phyloP scores from a whole-genome alignment of 1,140 invertebrate genomes.

The Diorhabda carinulata region DNA sequence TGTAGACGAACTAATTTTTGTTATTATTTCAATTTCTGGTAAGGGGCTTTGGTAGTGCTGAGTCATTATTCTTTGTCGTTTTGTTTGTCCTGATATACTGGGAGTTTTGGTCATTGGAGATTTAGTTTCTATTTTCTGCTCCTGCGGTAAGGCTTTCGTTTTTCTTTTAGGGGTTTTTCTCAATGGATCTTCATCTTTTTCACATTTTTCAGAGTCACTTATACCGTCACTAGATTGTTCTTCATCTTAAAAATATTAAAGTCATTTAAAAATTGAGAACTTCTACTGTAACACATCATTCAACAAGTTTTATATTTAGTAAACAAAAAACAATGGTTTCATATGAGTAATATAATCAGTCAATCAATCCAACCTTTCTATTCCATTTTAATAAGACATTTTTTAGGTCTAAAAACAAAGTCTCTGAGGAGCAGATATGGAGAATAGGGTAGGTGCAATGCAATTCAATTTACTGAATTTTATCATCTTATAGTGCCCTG shows the following conservation, averaged over 20 bases:
- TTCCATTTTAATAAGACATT: no score
- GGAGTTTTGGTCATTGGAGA: slow-evolving; percentile 30
- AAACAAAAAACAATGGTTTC: no score
- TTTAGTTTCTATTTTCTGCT: slow-evolving; percentile 44
- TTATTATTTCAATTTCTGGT: slow-evolving; percentile 69
- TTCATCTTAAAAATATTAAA: background rate
- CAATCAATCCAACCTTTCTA: no score
- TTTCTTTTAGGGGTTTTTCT: slow-evolving; percentile 48
- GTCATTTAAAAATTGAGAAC: no score
- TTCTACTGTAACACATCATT: no score
- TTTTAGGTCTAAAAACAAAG: no score
- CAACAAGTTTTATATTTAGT: no score
- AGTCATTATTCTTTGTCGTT: slow-evolving; percentile 39
- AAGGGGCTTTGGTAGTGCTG: slow-evolving; percentile 78
- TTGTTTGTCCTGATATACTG: slow-evolving; percentile 26
- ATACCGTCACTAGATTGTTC: background rate
- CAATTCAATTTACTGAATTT: no score
- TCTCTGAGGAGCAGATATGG: no score
- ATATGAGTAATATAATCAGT: no score
- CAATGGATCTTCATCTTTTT: background rate
- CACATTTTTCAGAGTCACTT: background rate
- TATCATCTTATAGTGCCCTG: no score
- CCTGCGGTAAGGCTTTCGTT: slow-evolving; percentile 35
- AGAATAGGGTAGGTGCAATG: no score
- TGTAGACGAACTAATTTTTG: slow-evolving; percentile 62